Evolutionary conservation across 2,113 vertebrate genomes (phyloP).

Genomic region (Tragulus kanchil): DNA sequence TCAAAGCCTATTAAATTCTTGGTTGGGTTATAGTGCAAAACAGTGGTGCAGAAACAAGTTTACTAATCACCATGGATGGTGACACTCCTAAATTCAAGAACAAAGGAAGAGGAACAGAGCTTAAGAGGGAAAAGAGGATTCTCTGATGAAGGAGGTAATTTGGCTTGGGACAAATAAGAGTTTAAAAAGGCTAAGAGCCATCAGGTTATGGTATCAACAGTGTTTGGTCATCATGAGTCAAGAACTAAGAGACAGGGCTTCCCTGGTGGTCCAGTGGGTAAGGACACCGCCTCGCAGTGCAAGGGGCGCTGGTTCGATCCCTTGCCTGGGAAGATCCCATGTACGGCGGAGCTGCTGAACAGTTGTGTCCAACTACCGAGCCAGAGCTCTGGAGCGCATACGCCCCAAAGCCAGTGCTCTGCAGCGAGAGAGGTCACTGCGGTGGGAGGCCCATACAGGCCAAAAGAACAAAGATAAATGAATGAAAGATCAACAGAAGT

Average conservation of each 20-base stretch:
- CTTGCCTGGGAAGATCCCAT: too few relatives aligned
- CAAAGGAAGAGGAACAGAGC: neutral
- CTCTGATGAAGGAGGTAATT: constrained; percentile 15
- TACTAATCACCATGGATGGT: neutral
- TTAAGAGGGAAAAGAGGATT: neutral
- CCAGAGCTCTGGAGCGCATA: too few relatives aligned
- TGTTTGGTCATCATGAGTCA: neutral
- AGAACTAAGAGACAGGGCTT: neutral
- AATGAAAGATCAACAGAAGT: too few relatives aligned
- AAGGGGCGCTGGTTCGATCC: too few relatives aligned
- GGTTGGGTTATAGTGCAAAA: neutral
- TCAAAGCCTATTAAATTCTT: constrained; percentile 25
- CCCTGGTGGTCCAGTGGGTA: too few relatives aligned
- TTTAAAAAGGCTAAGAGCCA: constrained; percentile 7
- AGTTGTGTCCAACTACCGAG: too few relatives aligned
- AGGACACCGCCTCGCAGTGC: too few relatives aligned
- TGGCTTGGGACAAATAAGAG: neutral
- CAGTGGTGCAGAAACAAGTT: constrained; percentile 1
- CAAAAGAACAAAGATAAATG: too few relatives aligned
- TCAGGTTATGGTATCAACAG: neutral
- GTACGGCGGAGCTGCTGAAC: too few relatives aligned
- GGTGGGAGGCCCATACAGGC: too few relatives aligned
- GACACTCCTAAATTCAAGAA: neutral
- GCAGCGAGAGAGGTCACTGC: too few relatives aligned
- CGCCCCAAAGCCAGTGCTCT: too few relatives aligned